Evolutionary conservation across 1,140 invertebrate genomes (phyloP), one percentile per base, ranked within the genome.

Genomic region (Ceratina calcarata): DNA sequence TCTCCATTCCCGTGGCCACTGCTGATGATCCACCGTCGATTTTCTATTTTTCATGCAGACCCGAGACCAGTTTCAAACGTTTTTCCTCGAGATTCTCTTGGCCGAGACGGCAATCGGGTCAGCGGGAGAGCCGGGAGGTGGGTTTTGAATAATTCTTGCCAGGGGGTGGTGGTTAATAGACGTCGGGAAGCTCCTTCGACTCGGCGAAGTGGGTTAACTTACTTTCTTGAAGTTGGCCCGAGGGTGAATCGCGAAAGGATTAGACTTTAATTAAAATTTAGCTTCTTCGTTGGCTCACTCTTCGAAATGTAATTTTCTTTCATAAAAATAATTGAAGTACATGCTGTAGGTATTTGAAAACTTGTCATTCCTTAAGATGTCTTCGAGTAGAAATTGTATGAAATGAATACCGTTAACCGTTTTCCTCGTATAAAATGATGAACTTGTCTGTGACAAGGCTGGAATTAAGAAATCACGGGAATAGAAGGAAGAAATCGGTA

Each of bases 401-500:
- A 32, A 4, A 32, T 4, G 27, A 32, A 32, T 4, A 4, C 2
- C 27, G 4, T 2, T 32, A 32, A 32, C 4, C 27, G 27, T 32
- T 32, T 32, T 32, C 27, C n/a, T n/a, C n/a, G n/a, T 32, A 27
- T 37, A 51, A 58, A 27, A n/a, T n/a, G 58, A 85, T 72, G 62
- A 75, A 82, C 69, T 67, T 82, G 67, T 86, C 53, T 12, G 1
- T 2, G 55, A 22, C 67, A 53, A 62, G 51, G 51, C 37, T 20
- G 79, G 68, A 80, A 78, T 75, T 67, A 74, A 85, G 84, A 86
- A 85, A 79, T 80, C 74, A 24, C 22, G 58, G 45, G 69, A 82
- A 15, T 58, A 61, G 51, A 78, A n/a, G 73, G 51, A 82, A 79
- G 80, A 78, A 86, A 86, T 86, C 79, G 84, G 78, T 86, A 83